phyloP scores from a whole-genome alignment of 2,113 vertebrate species.

The Zeus faber region DNA sequence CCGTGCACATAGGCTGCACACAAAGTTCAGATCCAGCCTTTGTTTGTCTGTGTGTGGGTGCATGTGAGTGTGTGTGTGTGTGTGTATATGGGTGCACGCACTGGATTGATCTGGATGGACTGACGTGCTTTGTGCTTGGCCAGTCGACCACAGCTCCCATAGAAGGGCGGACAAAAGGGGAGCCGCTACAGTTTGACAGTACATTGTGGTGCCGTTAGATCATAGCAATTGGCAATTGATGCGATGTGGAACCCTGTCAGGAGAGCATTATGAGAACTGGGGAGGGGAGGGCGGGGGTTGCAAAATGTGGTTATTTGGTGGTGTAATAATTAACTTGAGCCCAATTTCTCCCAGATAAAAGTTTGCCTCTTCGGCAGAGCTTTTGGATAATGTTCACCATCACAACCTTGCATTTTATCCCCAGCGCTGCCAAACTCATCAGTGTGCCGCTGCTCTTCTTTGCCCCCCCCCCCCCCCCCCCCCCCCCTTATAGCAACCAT shows the following conservation, averaged over 20 bases:
- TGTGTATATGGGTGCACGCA: not conserved
- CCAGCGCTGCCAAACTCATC: too few relatives aligned
- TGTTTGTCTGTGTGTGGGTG: constrained; percentile 45
- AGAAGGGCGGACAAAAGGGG: constrained; percentile 31
- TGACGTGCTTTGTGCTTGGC: constrained; percentile 57
- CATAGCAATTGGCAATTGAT: constrained; percentile 31
- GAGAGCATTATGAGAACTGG: too few relatives aligned
- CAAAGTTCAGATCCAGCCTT: constrained; percentile 38
- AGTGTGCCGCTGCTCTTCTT: too few relatives aligned
- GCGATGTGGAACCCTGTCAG: not conserved
- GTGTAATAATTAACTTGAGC: too few relatives aligned
- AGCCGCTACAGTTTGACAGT: constrained; percentile 35
- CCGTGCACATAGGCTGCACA: constrained; percentile 16
- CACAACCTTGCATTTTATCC: too few relatives aligned
- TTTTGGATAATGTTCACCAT: too few relatives aligned
- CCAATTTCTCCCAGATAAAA: too few relatives aligned
- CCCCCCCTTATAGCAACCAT: too few relatives aligned
- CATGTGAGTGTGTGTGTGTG: constrained; percentile 22
- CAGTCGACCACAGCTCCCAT: constrained; percentile 42
- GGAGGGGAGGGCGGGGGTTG: too few relatives aligned
- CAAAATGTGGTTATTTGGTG: too few relatives aligned
- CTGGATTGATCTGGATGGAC: constrained; percentile 30
- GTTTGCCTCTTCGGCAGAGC: too few relatives aligned
- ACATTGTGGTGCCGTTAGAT: constrained; percentile 40
- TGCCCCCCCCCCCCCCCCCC: too few relatives aligned